Evolutionary conservation across 2,797 vertebrate genomes (phyloP).

Genomic region (Harpagifer antarcticus): DNA sequence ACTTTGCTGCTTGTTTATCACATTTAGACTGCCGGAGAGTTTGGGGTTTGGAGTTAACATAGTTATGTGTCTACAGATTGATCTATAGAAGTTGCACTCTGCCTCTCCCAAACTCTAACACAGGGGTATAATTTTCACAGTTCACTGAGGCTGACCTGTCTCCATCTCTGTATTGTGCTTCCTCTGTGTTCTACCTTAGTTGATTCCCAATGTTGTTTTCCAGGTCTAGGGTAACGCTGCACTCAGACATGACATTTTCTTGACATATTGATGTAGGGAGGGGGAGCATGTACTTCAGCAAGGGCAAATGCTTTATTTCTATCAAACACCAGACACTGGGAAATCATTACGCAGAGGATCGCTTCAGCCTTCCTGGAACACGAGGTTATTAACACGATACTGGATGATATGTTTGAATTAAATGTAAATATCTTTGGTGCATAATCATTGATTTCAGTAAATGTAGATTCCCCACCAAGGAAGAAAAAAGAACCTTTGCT

Average conservation of each 20-base stretch:
- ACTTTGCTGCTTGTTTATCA: conserved; percentile 75
- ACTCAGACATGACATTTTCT: conserved; percentile 81
- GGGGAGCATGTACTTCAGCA: conserved; percentile 55
- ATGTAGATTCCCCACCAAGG: neutral
- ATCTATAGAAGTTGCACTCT: conserved; percentile 68
- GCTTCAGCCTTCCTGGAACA: conserved; percentile 14
- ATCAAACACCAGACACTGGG: conserved; percentile 53
- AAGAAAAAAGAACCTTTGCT: conserved; percentile 9
- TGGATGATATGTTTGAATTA: conserved; percentile 20
- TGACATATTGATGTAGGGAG: conserved; percentile 81
- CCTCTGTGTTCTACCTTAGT: conserved; percentile 51
- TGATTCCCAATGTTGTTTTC: conserved; percentile 78
- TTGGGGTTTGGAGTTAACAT: conserved; percentile 62
- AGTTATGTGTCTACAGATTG: conserved; percentile 64
- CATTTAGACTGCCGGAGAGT: conserved; percentile 64
- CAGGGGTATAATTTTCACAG: conserved; percentile 58
- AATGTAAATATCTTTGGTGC: neutral
- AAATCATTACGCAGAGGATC: conserved; percentile 32
- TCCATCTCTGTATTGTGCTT: conserved; percentile 45
- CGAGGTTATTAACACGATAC: neutral
- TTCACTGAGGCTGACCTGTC: conserved; percentile 54
- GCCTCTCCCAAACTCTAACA: conserved; percentile 50
- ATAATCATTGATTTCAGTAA: conserved; percentile 8
- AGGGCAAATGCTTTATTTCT: conserved; percentile 71
- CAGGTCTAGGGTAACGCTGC: conserved; percentile 70